Percentiles rank a stretch among this genome's conserved stretches.
Conservation (phyloP, 2,888 invertebrate species). For the Cerastis rubricosa region DNA sequence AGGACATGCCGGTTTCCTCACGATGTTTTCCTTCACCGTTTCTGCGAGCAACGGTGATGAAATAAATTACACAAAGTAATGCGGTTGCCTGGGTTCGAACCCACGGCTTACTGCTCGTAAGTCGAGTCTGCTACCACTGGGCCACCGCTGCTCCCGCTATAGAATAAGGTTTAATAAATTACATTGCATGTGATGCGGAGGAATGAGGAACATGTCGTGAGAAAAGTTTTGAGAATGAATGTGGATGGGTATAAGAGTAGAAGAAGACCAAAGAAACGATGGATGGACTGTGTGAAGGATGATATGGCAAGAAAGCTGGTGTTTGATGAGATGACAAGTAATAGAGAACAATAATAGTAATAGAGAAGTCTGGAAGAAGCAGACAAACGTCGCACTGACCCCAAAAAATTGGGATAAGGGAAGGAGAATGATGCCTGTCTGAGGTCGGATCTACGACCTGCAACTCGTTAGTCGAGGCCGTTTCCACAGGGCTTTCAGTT, state of each 20-base stretch:
- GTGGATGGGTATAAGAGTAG: neutral
- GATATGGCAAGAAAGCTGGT: neutral
- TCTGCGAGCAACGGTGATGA: too few species aligned
- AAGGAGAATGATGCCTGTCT: neutral
- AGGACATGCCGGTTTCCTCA: too few species aligned
- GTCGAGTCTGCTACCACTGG: too few species aligned
- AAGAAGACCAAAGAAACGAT: neutral
- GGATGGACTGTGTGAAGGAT: neutral
- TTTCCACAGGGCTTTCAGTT: neutral
- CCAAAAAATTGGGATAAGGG: neutral
- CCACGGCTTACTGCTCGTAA: too few species aligned
- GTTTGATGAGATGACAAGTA: neutral
- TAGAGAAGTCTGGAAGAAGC: neutral
- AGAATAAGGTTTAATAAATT: too few species aligned
- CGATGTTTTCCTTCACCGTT: too few species aligned
- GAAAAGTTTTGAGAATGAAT: neutral
- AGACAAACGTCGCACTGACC: neutral
- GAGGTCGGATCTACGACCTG: neutral
- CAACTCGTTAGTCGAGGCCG: neutral
- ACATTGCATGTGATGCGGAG: too few species aligned
- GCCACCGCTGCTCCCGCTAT: too few species aligned
- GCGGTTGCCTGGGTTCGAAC: too few species aligned
- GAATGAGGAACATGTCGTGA: too few species aligned
- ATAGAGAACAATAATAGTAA: neutral
- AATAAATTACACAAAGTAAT: too few species aligned